Conservation (phyloP, 2,797 vertebrate species). For the Scyliorhinus canicula region DNA sequence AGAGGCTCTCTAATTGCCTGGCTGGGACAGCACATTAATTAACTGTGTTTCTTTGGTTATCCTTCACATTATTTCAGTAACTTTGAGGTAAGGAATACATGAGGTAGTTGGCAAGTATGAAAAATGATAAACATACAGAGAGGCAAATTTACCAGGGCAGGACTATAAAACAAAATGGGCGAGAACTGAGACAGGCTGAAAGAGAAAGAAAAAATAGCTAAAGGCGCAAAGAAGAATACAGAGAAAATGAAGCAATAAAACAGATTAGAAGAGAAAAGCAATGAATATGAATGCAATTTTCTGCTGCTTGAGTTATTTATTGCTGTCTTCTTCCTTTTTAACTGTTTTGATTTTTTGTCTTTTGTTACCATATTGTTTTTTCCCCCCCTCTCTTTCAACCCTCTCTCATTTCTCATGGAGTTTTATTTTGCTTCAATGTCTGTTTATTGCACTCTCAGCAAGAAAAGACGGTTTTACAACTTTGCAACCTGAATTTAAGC, state of each 20-base stretch:
- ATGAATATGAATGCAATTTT: not conserved
- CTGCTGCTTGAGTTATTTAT: not conserved
- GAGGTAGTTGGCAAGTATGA: not conserved
- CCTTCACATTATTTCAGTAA: conserved; percentile 9
- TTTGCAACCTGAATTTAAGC: not conserved
- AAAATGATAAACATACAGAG: not conserved
- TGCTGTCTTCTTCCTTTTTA: not conserved
- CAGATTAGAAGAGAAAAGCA: conserved; percentile 17
- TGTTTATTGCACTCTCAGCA: not conserved
- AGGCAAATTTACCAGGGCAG: not conserved
- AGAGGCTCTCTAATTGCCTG: conserved; percentile 28
- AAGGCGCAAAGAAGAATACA: not conserved
- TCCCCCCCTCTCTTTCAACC: not conserved
- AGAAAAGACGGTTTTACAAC: not conserved
- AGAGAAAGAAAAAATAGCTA: not conserved
- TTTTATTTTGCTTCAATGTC: not conserved
- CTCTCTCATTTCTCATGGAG: not conserved
- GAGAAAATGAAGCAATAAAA: not conserved
- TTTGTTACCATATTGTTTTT: not conserved
- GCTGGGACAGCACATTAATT: conserved; percentile 32
- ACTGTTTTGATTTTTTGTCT: not conserved
- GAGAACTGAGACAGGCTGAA: not conserved
- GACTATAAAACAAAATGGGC: not conserved
- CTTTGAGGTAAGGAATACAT: not conserved
- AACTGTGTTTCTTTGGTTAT: conserved; percentile 30